A percentile compares a stretch with the other conserved stretches of the same genome.
Conservation (phyloP, 2,797 vertebrate genomes). For the Rhinogobio ventralis region DNA sequence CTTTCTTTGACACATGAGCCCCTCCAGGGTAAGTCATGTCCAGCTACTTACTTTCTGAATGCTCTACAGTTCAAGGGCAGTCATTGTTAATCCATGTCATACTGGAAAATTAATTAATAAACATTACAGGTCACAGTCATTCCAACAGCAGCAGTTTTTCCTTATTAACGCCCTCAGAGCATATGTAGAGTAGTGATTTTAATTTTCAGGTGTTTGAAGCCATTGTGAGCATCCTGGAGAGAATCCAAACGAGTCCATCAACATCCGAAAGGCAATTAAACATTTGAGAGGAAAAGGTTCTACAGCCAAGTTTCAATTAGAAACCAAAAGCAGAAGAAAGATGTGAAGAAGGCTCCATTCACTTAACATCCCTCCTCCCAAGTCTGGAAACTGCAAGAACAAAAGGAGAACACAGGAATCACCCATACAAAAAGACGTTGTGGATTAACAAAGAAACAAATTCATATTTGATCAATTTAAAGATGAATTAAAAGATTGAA, state of each 20-base stretch:
- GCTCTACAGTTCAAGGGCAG: slow-evolving; percentile 64
- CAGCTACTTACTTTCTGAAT: slow-evolving; percentile 62
- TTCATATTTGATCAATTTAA: slow-evolving; percentile 1
- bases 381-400: slow-evolving; percentile 61
- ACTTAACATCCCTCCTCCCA: slow-evolving; percentile 35
- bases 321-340: slow-evolving; percentile 48
- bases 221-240: slow-evolving; percentile 28
- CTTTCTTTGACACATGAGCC: slow-evolving; percentile 65
- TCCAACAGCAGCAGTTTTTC: not conserved
- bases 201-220: slow-evolving; percentile 38
- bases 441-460: slow-evolving; percentile 6
- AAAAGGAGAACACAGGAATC: slow-evolving; percentile 51
- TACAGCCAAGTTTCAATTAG: slow-evolving; percentile 39
- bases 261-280: slow-evolving; percentile 28
- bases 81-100: slow-evolving; percentile 65
- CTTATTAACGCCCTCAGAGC: slow-evolving; percentile 59
- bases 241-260: slow-evolving; percentile 40
- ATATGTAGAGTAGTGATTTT: not conserved
- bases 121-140: slow-evolving; percentile 7
- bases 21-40: slow-evolving; percentile 71
- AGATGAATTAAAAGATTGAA: not conserved
- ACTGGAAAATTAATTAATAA: slow-evolving; percentile 25
- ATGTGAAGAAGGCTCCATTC: slow-evolving; percentile 5
- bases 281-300: slow-evolving; percentile 21
- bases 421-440: not conserved